phyloP scores from a whole-genome alignment of 2,113 vertebrate species.

The Melanerpes formicivorus region DNA sequence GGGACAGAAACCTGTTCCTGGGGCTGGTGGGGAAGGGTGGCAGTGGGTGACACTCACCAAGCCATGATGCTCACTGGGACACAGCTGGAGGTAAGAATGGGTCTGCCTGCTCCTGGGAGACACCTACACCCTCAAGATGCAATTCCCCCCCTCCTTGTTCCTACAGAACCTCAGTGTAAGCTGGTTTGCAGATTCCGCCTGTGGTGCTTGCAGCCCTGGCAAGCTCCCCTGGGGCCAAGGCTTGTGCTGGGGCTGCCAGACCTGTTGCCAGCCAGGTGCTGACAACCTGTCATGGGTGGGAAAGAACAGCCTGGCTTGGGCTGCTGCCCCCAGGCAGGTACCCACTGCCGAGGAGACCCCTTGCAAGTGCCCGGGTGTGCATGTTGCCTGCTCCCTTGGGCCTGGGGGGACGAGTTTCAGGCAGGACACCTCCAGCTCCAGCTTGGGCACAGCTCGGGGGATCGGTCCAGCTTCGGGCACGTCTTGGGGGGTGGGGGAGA shows the following conservation, averaged over 20 bases:
- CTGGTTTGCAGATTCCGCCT: neutral
- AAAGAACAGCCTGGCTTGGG: fast-evolving
- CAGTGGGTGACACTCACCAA: neutral
- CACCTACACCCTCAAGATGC: neutral
- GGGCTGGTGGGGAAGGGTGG: no score
- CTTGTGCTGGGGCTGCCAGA: neutral
- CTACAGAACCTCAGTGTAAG: neutral
- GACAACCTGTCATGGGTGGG: neutral
- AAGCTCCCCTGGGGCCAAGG: fast-evolving
- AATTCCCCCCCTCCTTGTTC: no score
- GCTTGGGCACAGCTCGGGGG: neutral
- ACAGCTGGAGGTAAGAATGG: neutral
- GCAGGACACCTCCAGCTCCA: neutral
- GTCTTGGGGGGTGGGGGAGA: no score
- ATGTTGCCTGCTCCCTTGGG: neutral
- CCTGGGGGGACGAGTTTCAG: no score
- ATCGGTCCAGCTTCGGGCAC: neutral
- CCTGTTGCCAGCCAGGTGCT: neutral
- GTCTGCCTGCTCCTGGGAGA: neutral
- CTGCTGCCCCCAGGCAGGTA: neutral
- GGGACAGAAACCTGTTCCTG: neutral
- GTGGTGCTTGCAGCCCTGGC: no score
- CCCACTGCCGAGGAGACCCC: neutral
- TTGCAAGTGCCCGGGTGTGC: neutral
- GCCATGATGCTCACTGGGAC: neutral